A percentile compares a stretch with the other conserved stretches of the same genome.
phyloP scores from a whole-genome alignment of 2,888 invertebrate genomes.

The Dryococelus australis region DNA sequence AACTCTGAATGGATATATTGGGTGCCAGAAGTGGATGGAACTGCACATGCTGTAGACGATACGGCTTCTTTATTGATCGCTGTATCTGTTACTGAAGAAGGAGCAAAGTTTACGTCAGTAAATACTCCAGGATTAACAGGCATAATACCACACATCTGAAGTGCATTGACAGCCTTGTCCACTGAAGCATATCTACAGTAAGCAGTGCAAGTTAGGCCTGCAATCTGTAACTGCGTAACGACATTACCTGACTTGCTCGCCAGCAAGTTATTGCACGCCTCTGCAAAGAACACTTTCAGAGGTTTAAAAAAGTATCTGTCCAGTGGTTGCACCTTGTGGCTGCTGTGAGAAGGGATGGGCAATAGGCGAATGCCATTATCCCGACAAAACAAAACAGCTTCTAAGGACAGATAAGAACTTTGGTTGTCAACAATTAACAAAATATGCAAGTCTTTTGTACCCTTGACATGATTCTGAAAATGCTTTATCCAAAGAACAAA shows the following conservation, averaged over 20 bases:
- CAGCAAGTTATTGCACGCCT: neutral
- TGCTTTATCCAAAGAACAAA: neutral
- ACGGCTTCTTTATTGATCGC: neutral
- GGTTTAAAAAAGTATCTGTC: neutral
- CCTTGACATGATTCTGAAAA: neutral
- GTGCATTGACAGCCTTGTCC: neutral
- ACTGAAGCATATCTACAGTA: neutral
- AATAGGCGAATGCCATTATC: neutral
- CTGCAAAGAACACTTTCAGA: neutral
- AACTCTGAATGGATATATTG: neutral
- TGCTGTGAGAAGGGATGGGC: conserved; percentile 1
- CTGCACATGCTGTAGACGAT: neutral
- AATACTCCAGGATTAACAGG: neutral
- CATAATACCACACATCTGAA: neutral
- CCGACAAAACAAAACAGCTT: neutral
- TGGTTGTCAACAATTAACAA: too few species aligned
- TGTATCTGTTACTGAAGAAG: neutral
- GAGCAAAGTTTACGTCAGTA: neutral
- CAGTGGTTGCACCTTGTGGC: neutral
- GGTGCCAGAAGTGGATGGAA: neutral
- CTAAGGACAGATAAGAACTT: too few species aligned
- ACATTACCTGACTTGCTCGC: neutral
- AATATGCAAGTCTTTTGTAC: neutral
- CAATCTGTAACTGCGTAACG: neutral
- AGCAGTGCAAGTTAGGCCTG: neutral